Evolutionary conservation across 1,140 invertebrate species (phyloP).

Genomic region (Procambarus virginalis): DNA sequence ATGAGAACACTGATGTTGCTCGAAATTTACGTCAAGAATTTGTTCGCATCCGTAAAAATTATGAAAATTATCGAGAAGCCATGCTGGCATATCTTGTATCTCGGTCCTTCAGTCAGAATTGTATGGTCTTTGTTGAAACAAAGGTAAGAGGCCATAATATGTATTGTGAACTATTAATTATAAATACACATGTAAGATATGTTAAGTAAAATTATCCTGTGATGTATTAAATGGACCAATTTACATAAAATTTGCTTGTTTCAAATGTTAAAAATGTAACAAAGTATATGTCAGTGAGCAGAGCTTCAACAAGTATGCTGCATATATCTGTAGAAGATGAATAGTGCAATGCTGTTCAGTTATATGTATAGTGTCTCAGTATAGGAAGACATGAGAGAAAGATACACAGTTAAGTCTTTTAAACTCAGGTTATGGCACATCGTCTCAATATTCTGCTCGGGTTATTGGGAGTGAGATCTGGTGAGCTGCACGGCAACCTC

Average conservation of each 20-base stretch:
- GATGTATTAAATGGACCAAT: neutral
- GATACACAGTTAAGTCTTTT: neutral
- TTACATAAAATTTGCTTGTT: neutral
- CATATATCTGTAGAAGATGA: too few species aligned
- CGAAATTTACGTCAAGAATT: conserved; percentile 97
- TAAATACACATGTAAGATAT: too few species aligned
- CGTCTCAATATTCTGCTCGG: conserved; percentile 92
- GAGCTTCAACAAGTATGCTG: too few species aligned
- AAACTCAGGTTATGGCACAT: conserved; percentile 82
- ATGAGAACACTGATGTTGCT: conserved; percentile 96
- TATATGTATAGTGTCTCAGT: too few species aligned
- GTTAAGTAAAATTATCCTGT: too few species aligned
- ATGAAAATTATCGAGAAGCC: conserved; percentile 92
- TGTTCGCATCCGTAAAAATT: conserved; percentile 86
- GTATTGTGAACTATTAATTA: neutral
- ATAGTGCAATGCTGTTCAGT: too few species aligned
- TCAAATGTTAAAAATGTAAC: too few species aligned
- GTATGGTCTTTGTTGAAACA: conserved; percentile 96
- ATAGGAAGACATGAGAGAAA: too few species aligned
- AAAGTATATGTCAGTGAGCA: too few species aligned
- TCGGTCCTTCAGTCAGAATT: conserved; percentile 92
- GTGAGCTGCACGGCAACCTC: conserved; percentile 96
- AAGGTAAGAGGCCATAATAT: conserved; percentile 79
- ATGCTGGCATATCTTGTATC: conserved; percentile 92
- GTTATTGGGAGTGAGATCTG: conserved; percentile 88